A percentile compares a stretch with the other conserved stretches of the same genome.
Evolutionary conservation across 2,113 vertebrate genomes (phyloP).

Genomic region (Amphiprion ocellaris): DNA sequence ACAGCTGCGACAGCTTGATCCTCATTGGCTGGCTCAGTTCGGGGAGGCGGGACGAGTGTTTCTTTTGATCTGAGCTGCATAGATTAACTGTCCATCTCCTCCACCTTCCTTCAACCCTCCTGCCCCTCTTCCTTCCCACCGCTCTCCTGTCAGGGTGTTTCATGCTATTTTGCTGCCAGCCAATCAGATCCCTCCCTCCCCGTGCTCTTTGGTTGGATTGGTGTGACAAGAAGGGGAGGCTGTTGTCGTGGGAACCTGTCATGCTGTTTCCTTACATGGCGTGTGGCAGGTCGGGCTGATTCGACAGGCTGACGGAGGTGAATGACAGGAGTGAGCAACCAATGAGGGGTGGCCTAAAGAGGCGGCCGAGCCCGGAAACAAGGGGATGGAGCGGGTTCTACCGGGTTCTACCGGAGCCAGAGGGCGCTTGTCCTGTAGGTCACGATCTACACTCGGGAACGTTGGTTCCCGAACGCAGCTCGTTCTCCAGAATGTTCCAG

Average conservation of each 20-base stretch:
- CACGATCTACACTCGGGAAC: background rate
- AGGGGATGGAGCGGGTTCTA: slow-evolving; percentile 29
- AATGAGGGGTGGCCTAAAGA: slow-evolving; percentile 55
- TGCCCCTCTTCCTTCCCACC: slow-evolving; percentile 15
- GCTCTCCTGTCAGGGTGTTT: slow-evolving; percentile 40
- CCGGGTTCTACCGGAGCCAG: slow-evolving; percentile 1
- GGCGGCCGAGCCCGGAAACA: slow-evolving; percentile 31
- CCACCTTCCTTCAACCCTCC: slow-evolving; percentile 34
- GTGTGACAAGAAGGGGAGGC: slow-evolving; percentile 45
- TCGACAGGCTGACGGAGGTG: slow-evolving; percentile 49
- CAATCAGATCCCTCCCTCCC: slow-evolving; percentile 35
- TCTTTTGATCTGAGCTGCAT: slow-evolving; percentile 82
- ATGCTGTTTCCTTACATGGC: slow-evolving; percentile 1
- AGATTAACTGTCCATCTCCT: slow-evolving; percentile 73
- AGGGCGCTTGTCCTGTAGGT: slow-evolving; percentile 13
- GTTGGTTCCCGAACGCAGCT: background rate
- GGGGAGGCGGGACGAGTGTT: slow-evolving; percentile 63
- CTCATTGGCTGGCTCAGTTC: slow-evolving; percentile 49
- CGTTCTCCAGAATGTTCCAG: background rate
- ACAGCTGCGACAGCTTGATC: slow-evolving; percentile 46
- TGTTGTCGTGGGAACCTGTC: slow-evolving; percentile 44
- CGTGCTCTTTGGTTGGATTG: slow-evolving; percentile 60
- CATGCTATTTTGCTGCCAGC: slow-evolving; percentile 5
- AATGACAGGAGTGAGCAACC: slow-evolving; percentile 60
- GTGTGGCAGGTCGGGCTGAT: slow-evolving; percentile 10